Evolutionary conservation across 2,113 vertebrate genomes (phyloP).

Genomic region (Tachuris rubrigastra): DNA sequence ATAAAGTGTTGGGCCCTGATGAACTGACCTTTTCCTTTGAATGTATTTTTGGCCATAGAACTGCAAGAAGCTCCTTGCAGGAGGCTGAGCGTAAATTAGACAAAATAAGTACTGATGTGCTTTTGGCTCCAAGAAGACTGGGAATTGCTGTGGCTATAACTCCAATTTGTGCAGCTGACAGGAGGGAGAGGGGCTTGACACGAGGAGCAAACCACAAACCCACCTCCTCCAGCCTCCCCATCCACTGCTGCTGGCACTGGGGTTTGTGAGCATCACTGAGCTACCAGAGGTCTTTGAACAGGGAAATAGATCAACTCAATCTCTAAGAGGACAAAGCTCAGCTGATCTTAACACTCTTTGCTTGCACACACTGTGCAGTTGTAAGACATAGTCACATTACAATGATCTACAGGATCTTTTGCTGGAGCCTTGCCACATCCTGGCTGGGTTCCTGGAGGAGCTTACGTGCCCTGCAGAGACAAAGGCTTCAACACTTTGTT

Average conservation of each 20-base stretch:
- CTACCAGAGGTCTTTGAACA: background rate
- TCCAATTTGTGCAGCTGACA: background rate
- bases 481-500: background rate
- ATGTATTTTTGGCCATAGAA: background rate
- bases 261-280: background rate
- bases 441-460: background rate
- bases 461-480: background rate
- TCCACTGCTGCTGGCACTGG: background rate
- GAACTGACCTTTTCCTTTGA: slow-evolving; percentile 29
- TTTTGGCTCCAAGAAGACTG: background rate
- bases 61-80: background rate
- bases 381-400: background rate
- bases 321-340: background rate
- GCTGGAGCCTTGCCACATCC: background rate
- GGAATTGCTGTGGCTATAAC: background rate
- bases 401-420: background rate
- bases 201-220: rapidly evolving
- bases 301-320: background rate
- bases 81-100: background rate
- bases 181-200: background rate
- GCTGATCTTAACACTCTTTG: background rate
- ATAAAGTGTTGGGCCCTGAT: background rate
- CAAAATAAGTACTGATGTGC: slow-evolving; percentile 15
- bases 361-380: background rate
- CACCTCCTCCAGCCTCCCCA: background rate